Conservation (phyloP, 2,888 invertebrate species). For the Calameuta pallipes region DNA sequence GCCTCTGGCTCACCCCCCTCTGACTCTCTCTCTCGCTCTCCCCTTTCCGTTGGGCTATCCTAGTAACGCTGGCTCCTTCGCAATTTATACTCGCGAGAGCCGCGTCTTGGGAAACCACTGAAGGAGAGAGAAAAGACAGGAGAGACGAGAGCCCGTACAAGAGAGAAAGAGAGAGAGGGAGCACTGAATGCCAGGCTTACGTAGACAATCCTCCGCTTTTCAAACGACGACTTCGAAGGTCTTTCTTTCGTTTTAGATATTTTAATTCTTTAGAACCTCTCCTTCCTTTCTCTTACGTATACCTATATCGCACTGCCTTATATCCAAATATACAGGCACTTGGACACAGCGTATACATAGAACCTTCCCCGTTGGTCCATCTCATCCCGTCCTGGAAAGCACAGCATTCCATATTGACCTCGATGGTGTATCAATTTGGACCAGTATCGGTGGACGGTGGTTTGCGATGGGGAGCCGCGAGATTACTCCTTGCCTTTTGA, state of each 20-base stretch:
- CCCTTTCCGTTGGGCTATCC: slow-evolving; percentile 43
- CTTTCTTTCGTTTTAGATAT: slow-evolving; percentile 63
- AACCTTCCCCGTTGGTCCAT: not conserved
- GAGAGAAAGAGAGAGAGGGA: slow-evolving; percentile 43
- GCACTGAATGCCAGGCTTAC: slow-evolving; percentile 64
- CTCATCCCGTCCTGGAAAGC: not conserved
- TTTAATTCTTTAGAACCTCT: slow-evolving; percentile 63
- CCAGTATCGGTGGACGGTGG: not conserved
- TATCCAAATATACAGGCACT: not conserved
- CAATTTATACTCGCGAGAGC: slow-evolving; percentile 60
- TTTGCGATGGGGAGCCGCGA: not conserved
- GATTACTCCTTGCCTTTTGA: not conserved
- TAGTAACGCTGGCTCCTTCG: slow-evolving; percentile 23
- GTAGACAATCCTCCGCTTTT: slow-evolving; percentile 64
- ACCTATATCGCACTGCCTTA: not conserved
- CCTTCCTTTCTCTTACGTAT: slow-evolving; percentile 16
- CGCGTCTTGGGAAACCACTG: slow-evolving; percentile 17
- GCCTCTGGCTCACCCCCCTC: slow-evolving; percentile 16
- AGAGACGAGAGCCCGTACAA: slow-evolving; percentile 33
- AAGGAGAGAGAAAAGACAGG: slow-evolving; percentile 26
- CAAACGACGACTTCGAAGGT: slow-evolving; percentile 56
- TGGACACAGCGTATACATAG: not conserved
- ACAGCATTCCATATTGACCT: not conserved
- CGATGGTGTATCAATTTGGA: not conserved
- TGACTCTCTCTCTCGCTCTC: slow-evolving; percentile 20